A percentile compares a stretch with the other conserved stretches of the same genome.
These are phyloP conservation scores for Jaculus jaculus DNA, from an alignment of 2,113 vertebrate genomes.

Conservation along the genomic window DNA sequence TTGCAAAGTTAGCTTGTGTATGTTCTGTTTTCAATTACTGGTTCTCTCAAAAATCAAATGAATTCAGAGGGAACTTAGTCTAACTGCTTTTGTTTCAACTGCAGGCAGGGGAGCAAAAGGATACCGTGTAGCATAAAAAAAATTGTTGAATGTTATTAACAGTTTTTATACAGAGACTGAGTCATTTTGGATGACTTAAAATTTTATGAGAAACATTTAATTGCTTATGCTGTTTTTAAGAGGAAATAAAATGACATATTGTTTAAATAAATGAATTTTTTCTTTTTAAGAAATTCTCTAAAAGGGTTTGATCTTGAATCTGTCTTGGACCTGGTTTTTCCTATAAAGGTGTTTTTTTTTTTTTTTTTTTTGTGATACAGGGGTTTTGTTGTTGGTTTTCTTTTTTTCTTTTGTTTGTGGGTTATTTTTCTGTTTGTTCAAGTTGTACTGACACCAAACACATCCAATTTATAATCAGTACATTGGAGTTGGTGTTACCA, in stretches of 20 bases:
- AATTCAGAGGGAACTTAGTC: constrained; percentile 80
- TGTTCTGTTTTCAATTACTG: constrained; percentile 75
- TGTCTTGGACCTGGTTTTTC: constrained; percentile 88
- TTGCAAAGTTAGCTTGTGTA: constrained; percentile 73
- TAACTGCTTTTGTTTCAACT: constrained; percentile 89
- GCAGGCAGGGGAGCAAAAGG: constrained; percentile 89
- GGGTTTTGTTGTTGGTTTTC: constrained; percentile 59
- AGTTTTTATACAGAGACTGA: constrained; percentile 83
- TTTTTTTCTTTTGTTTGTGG: background rate
- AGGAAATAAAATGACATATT: constrained; percentile 79
- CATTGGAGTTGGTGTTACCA: constrained; percentile 83
- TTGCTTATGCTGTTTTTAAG: constrained; percentile 82
- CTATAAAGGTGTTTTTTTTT: constrained; percentile 66
- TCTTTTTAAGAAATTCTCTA: constrained; percentile 74
- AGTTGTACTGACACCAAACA: constrained; percentile 91
- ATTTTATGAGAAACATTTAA: constrained; percentile 84
- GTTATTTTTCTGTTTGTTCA: constrained; percentile 79
- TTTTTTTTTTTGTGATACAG: constrained; percentile 70
- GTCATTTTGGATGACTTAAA: constrained; percentile 86
- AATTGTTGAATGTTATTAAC: constrained; percentile 81
- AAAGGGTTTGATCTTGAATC: constrained; percentile 86
- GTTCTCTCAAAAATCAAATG: constrained; percentile 80
- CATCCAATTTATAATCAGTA: constrained; percentile 90
- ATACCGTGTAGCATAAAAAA: constrained; percentile 80
- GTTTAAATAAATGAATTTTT: constrained; percentile 79